Base-by-base conservation (phyloP, 2,113 vertebrate species). In the Embiotoca jacksoni region DNA sequence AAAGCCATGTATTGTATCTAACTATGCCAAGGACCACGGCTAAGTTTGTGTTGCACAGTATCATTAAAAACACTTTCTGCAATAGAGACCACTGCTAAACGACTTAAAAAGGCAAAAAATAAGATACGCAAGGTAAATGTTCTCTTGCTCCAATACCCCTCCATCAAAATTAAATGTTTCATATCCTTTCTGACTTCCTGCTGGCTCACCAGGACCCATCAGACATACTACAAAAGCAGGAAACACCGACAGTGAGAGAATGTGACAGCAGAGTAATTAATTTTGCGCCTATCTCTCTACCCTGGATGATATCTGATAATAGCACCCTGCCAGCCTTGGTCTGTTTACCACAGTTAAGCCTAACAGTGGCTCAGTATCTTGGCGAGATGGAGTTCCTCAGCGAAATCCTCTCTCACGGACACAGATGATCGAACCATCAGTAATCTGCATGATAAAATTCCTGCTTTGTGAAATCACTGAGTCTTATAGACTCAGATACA, bases 291-390 rank as follows among this genome's bases (percentile, higher is more conserved):
- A 65, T 86, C 58, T 80, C 60, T 73, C 46, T 79, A 33, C 52
- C 44, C 58, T 36, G 55, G 68, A 77, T 78, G 44, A 32, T 63
- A 75, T 71, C 32, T 2, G 9, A n/a, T 68, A 67, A 87, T 74
- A 37, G 44, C 55, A 58, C 9, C 53, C 70, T 66, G 52, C 65
- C 36, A 70, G 71, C 37, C 70, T 58, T 75, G 76, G 71, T 81
- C 44, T 75, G 80, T 81, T 90, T 85, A 73, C 61, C 57, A 67
- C 64, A 70, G 69, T 70, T 61, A 62, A 67, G 62, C 39, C 63
- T 5, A 46, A 14, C 8, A 0, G 49, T 64, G 46, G 72, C 63
- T 64, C 63, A 57, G 30, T 5, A 58, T 66, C 71, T 49, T 54
- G 76, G 55, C 39, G 46, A 44, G 13, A 46, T 11, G 58, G 33